Base-by-base conservation (phyloP, 2,888 invertebrate species). In the Heliconius charithonia region DNA sequence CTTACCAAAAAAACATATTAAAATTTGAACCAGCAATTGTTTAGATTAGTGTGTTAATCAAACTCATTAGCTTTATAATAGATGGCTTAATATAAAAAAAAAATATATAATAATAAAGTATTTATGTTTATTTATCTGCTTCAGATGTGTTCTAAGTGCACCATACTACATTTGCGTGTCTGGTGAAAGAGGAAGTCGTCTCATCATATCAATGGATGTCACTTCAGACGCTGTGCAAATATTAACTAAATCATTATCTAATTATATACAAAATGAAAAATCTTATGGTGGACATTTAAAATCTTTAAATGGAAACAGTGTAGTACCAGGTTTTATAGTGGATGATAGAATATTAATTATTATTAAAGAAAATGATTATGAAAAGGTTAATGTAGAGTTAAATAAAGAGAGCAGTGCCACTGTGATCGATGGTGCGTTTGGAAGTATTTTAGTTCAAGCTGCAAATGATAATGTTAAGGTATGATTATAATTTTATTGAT, bases 151-250 rank as follows among this genome's bases (percentile, higher is more conserved):
- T 12, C 84, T 97, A 75, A 94, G 96, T 56, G 95, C 95, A 2
- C 95, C 96, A 10, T 96, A 96, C 88, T 96, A 96, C 89, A 95
- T 96, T 10, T 98, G 97, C 84, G 83, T 96, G 37, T 96, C 96
- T 0, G 95, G 95, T 22, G 90, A 89, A 10, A 80, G 80, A 19
- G 92, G 91, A 77, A 92, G 90, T 29, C 90, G 95, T 80, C 93
- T 96, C 80, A 87, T 97, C 27, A 94, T 96, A 56, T 95, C 96
- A 16, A 86, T 97, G 32, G 96, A 97, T 86, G 91, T 97, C 16
- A 93, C 95, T 2, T 94, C 96, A 0, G 89, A 95, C 67, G 92
- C 94, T 0, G 89, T 95, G 0, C 92, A 95, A 81, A 89, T 95
- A 69, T 92, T 95, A 82, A 90, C 93, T 83, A 94, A 95, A 84